phyloP scores from a whole-genome alignment of 35 echinoderm and acorn worm genomes.

The Stichopus chloronotus region DNA sequence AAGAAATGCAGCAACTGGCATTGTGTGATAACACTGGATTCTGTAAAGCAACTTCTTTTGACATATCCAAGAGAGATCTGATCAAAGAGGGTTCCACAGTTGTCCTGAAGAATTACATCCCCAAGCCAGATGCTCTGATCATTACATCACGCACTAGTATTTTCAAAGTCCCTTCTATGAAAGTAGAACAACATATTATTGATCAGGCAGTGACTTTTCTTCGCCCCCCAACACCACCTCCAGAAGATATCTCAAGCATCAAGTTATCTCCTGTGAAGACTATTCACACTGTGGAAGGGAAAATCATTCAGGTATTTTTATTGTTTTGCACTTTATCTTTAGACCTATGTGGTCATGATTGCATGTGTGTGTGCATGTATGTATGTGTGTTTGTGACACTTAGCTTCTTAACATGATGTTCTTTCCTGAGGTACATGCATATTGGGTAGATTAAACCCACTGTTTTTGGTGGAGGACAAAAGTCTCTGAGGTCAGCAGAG shows the following conservation, averaged over 20 bases:
- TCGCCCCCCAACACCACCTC: conserved; percentile 1
- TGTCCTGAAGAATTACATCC: background rate
- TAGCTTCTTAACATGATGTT: too few relatives aligned
- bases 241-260: background rate
- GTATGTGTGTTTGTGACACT: too few relatives aligned
- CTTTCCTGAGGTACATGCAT: too few relatives aligned
- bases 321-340: too few relatives aligned
- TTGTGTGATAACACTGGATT: background rate
- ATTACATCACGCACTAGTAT: background rate
- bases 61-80: background rate
- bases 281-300: background rate
- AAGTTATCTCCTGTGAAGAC: conserved; percentile 23
- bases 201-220: background rate
- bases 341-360: too few relatives aligned
- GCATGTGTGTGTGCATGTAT: too few relatives aligned
- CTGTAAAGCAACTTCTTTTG: background rate
- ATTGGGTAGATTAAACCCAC: too few relatives aligned
- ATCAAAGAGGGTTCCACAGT: conserved; percentile 1
- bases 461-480: too few relatives aligned
- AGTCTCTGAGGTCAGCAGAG: too few relatives aligned
- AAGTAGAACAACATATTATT: background rate
- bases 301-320: background rate
- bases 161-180: background rate
- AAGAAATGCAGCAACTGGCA: background rate
- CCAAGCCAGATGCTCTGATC: background rate